phyloP scores from a whole-genome alignment of 1,140 invertebrate species.

The Caenorhabditis briggsae region DNA sequence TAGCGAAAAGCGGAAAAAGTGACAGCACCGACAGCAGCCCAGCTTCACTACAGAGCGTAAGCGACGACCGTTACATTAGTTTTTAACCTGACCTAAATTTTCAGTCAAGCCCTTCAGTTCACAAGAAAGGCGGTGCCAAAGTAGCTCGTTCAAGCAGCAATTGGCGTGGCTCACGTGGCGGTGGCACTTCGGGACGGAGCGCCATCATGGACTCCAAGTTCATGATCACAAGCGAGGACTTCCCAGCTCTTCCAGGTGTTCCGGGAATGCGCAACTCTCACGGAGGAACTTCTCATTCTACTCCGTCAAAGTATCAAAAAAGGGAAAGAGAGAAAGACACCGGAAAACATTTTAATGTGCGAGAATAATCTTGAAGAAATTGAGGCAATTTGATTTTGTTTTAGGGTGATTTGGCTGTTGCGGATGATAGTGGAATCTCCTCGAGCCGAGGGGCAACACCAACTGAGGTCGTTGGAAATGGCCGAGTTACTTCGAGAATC shows the following conservation, averaged over 20 bases:
- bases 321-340: slow-evolving; percentile 18
- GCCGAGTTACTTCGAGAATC: neutral
- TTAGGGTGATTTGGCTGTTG: neutral
- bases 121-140: neutral
- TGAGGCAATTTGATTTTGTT: neutral
- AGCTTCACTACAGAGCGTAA: neutral
- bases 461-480: no score
- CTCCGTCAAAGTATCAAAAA: neutral
- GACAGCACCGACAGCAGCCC: slow-evolving; percentile 26
- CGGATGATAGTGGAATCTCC: neutral
- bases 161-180: neutral
- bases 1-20: slow-evolving; percentile 27
- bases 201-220: neutral
- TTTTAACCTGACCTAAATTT: neutral
- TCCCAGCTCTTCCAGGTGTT: slow-evolving; percentile 7
- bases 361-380: neutral
- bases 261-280: neutral
- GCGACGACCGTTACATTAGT: neutral
- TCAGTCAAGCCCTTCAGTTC: neutral
- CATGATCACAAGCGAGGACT: slow-evolving; percentile 41
- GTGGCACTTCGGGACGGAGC: neutral
- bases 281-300: slow-evolving; percentile 1
- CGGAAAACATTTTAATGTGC: neutral
- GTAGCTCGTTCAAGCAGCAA: slow-evolving; percentile 18
- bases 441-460: slow-evolving; percentile 1